These are phyloP conservation scores for Biston betularia DNA, from an alignment of 2,888 invertebrate species.

Conservation along the genomic window DNA sequence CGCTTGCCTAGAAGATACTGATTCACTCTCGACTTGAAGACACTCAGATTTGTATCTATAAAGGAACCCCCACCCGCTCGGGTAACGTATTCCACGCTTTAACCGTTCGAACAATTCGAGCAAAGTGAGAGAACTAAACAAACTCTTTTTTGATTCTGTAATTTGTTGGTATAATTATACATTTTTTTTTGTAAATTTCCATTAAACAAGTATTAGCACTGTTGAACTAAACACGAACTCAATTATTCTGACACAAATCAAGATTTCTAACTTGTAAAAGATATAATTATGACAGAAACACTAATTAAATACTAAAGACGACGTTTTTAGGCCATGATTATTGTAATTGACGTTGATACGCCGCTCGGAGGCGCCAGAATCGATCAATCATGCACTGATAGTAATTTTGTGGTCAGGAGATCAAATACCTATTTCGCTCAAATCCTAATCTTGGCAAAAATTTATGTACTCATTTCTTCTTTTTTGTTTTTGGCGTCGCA, in stretches of 20 bases:
- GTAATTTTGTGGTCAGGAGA: slow-evolving; percentile 15
- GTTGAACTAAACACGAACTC: neutral
- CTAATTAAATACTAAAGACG: slow-evolving; percentile 35
- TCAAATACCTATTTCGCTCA: slow-evolving; percentile 7
- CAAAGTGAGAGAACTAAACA: too few relatives aligned
- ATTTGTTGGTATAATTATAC: neutral
- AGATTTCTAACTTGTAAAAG: slow-evolving; percentile 6
- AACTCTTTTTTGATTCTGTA: too few relatives aligned
- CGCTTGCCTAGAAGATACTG: neutral
- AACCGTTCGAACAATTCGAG: too few relatives aligned
- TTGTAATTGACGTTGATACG: slow-evolving; percentile 5
- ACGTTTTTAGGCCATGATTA: slow-evolving; percentile 22
- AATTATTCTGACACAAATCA: slow-evolving; percentile 14
- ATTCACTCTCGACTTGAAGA: neutral
- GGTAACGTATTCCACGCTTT: too few relatives aligned
- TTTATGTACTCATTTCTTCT: neutral
- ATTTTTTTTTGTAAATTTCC: neutral
- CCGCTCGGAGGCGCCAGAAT: slow-evolving; percentile 21
- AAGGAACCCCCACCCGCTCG: too few relatives aligned
- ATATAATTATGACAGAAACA: slow-evolving; percentile 17
- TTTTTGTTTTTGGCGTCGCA: neutral
- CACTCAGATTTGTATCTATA: too few relatives aligned
- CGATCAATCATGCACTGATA: slow-evolving; percentile 4
- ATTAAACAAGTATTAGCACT: neutral
- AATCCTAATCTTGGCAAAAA: neutral